A percentile compares a stretch with the other conserved stretches of the same genome.
phyloP scores from a whole-genome alignment of 2,797 vertebrate species.

The Anisognathus igniventris region DNA sequence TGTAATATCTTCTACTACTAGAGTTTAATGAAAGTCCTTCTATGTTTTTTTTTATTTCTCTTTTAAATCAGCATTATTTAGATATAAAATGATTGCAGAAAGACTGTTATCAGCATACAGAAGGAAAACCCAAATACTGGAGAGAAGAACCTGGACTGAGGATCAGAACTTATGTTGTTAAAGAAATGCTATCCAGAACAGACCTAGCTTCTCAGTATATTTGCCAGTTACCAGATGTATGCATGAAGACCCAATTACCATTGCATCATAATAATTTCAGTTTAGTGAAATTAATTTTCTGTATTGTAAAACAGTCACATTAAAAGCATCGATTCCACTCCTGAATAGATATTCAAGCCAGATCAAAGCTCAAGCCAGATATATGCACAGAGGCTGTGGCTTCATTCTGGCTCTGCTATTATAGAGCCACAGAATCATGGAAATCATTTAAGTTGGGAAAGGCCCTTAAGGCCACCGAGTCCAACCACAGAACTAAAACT shows the following conservation, averaged over 20 bases:
- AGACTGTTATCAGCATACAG: background rate
- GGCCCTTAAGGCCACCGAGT: background rate
- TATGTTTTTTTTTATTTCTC: background rate
- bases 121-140: background rate
- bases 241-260: background rate
- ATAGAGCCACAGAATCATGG: background rate
- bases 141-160: background rate
- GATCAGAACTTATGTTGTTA: background rate
- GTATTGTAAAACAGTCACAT: background rate
- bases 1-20: background rate
- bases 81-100: background rate
- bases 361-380: background rate
- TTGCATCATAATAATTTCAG: background rate
- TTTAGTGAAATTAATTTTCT: background rate
- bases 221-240: background rate
- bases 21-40: background rate
- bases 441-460: background rate
- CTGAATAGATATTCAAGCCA: background rate
- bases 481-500: background rate
- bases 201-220: background rate
- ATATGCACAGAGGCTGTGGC: background rate
- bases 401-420: background rate
- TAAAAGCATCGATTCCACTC: background rate
- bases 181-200: background rate
- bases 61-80: background rate